phyloP scores from a whole-genome alignment of 2,888 invertebrate genomes.

The Salticus scenicus region DNA sequence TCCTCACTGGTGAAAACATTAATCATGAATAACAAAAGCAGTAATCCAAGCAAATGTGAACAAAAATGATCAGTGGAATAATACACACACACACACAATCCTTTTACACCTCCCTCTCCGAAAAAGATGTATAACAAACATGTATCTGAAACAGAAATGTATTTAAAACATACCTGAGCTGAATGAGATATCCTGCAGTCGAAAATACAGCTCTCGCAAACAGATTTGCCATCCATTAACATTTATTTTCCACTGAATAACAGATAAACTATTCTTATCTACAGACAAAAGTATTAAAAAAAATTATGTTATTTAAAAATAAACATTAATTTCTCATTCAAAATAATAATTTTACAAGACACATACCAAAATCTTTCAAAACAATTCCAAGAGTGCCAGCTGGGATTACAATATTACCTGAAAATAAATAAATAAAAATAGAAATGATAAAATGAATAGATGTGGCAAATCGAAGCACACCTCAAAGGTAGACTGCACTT shows the following conservation, averaged over 20 bases:
- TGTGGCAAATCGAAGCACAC: too few species aligned
- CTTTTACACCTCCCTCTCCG: too few species aligned
- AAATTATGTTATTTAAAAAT: too few species aligned
- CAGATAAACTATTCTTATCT: constrained; percentile 51
- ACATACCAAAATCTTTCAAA: constrained; percentile 41
- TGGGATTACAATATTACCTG: constrained; percentile 60
- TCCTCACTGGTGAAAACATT: too few species aligned
- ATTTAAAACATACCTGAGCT: constrained; percentile 64
- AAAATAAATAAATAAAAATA: constrained; percentile 29
- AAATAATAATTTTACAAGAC: neutral
- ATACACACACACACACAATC: too few species aligned
- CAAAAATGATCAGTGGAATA: too few species aligned
- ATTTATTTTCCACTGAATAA: constrained; percentile 68
- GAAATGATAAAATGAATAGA: too few species aligned
- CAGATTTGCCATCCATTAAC: constrained; percentile 71
- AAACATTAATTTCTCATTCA: neutral
- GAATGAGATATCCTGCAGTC: constrained; percentile 58
- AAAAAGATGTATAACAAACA: too few species aligned
- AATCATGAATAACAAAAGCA: too few species aligned
- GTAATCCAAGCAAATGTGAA: too few species aligned
- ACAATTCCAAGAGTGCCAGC: constrained; percentile 49
- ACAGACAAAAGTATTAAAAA: constrained; percentile 13
- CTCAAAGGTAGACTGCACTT: too few species aligned
- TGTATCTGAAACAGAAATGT: too few species aligned
- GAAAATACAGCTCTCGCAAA: constrained; percentile 59